A percentile compares a stretch with the other conserved stretches of the same genome.
Evolutionary conservation across 2,113 vertebrate genomes (phyloP).

Genomic region (Lutjanus erythropterus): DNA sequence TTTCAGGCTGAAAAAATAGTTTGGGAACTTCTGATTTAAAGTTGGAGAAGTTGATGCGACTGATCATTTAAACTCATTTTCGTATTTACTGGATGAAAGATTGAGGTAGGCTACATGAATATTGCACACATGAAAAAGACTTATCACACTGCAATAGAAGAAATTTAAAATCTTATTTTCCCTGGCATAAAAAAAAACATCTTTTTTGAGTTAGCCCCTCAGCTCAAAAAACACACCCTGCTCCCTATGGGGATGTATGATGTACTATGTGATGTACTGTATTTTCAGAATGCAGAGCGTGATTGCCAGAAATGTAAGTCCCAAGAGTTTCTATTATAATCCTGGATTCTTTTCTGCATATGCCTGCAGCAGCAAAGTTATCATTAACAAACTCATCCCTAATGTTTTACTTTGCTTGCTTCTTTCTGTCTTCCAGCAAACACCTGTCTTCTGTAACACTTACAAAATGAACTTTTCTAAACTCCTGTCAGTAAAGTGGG

Average conservation of each 20-base stretch:
- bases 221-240: not conserved
- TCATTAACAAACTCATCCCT: not conserved
- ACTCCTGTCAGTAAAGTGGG: slow-evolving; percentile 23
- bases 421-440: slow-evolving; percentile 14
- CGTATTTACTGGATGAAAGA: not conserved
- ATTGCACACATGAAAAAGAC: not conserved
- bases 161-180: slow-evolving; percentile 1
- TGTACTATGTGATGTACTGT: slow-evolving; percentile 13
- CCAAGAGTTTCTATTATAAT: slow-evolving; percentile 25
- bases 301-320: slow-evolving; percentile 30
- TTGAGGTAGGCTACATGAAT: not conserved
- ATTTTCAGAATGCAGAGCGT: slow-evolving; percentile 9
- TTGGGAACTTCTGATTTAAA: too few relatives aligned
- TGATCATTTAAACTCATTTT: not conserved
- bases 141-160: not conserved
- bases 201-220: slow-evolving; percentile 7
- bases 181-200: not conserved
- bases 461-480: slow-evolving; percentile 29
- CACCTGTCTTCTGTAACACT: slow-evolving; percentile 22
- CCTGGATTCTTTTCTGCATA: not conserved
- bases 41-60: not conserved
- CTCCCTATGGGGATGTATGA: slow-evolving; percentile 1
- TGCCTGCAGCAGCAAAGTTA: not conserved
- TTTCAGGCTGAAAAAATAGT: too few relatives aligned
- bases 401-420: not conserved